Evolutionary conservation across 2,113 vertebrate species (phyloP).

Genomic region (Cyanocitta stelleri): DNA sequence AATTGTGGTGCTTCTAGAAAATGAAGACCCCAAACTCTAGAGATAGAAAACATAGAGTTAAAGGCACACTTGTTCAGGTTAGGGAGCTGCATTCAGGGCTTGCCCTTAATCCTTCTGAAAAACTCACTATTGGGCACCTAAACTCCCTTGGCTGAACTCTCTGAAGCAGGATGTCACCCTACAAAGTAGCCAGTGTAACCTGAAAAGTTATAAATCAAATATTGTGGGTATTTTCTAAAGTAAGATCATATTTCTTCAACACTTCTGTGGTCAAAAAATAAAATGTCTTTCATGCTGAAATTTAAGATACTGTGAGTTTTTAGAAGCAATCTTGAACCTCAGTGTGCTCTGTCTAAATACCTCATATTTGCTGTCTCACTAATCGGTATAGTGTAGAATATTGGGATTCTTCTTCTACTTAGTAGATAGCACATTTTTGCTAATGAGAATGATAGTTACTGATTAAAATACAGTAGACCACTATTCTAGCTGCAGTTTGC

Average conservation of each 20-base stretch:
- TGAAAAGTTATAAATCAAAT: neutral
- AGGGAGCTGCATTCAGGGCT: neutral
- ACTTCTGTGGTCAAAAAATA: neutral
- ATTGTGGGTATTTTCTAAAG: neutral
- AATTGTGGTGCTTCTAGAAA: neutral
- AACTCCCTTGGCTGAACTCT: neutral
- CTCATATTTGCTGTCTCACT: neutral
- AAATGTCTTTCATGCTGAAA: neutral
- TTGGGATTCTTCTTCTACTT: neutral
- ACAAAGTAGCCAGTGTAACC: neutral
- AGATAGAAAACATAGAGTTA: neutral
- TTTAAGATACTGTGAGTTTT: neutral
- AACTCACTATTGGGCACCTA: neutral
- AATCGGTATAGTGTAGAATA: neutral
- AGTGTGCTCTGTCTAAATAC: neutral
- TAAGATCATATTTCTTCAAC: neutral
- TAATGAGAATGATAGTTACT: neutral
- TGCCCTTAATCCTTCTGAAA: neutral
- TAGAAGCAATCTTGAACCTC: neutral
- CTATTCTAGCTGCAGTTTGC: neutral
- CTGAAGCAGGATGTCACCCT: accelerated
- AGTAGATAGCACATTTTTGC: neutral
- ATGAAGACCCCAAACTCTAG: neutral
- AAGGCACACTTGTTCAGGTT: neutral
- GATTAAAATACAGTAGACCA: neutral